Conservation (phyloP, 1,140 invertebrate genomes). For the Drosophila biarmipes region DNA sequence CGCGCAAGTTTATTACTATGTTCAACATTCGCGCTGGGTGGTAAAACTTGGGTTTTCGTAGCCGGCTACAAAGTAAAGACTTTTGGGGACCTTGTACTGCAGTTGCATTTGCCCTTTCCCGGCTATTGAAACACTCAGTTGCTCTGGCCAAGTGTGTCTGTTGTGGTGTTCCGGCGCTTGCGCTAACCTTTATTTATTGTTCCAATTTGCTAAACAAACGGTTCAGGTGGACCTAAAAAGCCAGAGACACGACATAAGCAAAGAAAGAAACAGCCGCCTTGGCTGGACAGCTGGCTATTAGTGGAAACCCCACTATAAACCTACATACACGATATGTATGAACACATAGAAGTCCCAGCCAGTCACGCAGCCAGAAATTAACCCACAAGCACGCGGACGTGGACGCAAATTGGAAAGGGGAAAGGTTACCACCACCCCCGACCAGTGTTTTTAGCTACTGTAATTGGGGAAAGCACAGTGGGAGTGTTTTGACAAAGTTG, state of each 20-base stretch:
- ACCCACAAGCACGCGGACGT: constrained; percentile 54
- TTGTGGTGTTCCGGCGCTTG: constrained; percentile 34
- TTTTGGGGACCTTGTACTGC: constrained; percentile 31
- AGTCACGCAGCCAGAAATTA: constrained; percentile 58
- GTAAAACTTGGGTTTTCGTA: neutral
- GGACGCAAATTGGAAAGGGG: constrained; percentile 46
- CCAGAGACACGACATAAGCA: constrained; percentile 16
- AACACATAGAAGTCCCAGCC: constrained; percentile 22
- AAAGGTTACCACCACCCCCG: constrained; percentile 26
- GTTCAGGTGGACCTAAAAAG: constrained; percentile 35
- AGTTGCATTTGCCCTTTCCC: constrained; percentile 33
- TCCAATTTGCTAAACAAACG: constrained; percentile 41
- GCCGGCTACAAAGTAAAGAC: constrained; percentile 6
- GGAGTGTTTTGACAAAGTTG: neutral
- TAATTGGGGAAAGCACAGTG: constrained; percentile 47
- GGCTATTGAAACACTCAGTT: constrained; percentile 4
- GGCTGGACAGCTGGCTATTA: constrained; percentile 44
- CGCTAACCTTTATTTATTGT: constrained; percentile 51
- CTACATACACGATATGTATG: constrained; percentile 4
- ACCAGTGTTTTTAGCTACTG: constrained; percentile 9
- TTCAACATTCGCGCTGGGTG: constrained; percentile 1
- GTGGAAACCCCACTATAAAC: constrained; percentile 25
- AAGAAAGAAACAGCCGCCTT: constrained; percentile 23
- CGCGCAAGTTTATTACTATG: constrained; percentile 13
- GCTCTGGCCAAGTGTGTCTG: neutral